Conservation (phyloP, 2,113 vertebrate species). For the Lepus europaeus region DNA sequence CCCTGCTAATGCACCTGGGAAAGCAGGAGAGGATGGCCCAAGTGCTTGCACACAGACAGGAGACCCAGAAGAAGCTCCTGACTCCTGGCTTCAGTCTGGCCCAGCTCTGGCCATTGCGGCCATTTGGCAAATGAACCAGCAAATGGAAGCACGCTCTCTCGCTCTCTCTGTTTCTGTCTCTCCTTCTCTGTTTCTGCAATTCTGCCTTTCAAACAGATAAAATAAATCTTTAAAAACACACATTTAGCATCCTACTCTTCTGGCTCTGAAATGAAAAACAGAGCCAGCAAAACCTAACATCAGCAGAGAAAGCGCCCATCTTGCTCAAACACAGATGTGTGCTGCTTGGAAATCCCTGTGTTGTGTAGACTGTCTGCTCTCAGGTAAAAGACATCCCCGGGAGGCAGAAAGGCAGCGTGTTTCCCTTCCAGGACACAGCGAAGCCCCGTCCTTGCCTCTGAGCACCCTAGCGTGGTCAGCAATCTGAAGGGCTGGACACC, state of each 20-base stretch:
- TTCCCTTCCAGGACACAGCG: background rate
- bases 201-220: too few species aligned
- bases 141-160: too few species aligned
- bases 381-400: background rate
- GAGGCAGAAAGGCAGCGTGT: slow-evolving; percentile 1
- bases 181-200: too few species aligned
- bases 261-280: background rate
- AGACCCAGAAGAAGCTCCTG: too few species aligned
- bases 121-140: too few species aligned
- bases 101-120: too few species aligned
- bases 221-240: background rate
- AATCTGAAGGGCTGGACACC: background rate
- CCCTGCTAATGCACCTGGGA: too few species aligned
- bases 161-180: too few species aligned
- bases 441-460: background rate
- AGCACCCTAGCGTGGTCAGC: background rate
- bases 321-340: too few species aligned
- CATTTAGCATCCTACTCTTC: slow-evolving; percentile 30
- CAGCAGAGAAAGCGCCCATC: background rate
- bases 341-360: background rate
- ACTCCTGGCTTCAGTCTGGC: too few species aligned
- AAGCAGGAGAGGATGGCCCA: too few species aligned
- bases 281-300: slow-evolving; percentile 28
- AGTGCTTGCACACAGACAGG: too few species aligned
- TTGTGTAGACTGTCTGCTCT: background rate